phyloP scores from a whole-genome alignment of 2,113 vertebrate genomes.

The Penelope pileata region DNA sequence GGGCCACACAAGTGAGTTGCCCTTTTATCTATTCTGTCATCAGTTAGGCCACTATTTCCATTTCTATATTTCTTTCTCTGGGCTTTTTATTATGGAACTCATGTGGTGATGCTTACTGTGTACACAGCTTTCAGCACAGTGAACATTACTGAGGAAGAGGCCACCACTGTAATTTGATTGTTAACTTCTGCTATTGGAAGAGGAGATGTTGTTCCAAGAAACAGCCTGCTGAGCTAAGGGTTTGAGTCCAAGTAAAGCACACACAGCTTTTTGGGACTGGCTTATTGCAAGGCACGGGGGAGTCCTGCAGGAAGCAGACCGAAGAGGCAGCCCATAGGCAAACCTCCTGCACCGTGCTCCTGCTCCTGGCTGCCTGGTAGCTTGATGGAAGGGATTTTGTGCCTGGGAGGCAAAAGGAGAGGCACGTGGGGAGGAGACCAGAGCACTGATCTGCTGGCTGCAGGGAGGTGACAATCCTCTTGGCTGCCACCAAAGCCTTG shows the following conservation, averaged over 20 bases:
- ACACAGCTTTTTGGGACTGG: background rate
- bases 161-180: rapidly evolving
- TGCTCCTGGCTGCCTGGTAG: background rate
- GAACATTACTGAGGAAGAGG: background rate
- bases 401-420: background rate
- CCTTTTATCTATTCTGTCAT: background rate
- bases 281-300: rapidly evolving
- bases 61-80: rapidly evolving
- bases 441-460: background rate
- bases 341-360: rapidly evolving
- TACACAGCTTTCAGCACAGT: rapidly evolving
- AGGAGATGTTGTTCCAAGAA: background rate
- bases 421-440: background rate
- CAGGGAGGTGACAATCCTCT: background rate
- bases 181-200: background rate
- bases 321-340: background rate
- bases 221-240: background rate
- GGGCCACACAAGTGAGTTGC: background rate
- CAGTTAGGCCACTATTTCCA: background rate
- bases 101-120: rapidly evolving
- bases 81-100: background rate
- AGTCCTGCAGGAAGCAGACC: background rate
- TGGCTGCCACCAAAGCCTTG: background rate
- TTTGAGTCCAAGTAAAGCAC: rapidly evolving
- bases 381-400: background rate